phyloP scores from a whole-genome alignment of 2,888 invertebrate genomes.

The Crematogaster levior region DNA sequence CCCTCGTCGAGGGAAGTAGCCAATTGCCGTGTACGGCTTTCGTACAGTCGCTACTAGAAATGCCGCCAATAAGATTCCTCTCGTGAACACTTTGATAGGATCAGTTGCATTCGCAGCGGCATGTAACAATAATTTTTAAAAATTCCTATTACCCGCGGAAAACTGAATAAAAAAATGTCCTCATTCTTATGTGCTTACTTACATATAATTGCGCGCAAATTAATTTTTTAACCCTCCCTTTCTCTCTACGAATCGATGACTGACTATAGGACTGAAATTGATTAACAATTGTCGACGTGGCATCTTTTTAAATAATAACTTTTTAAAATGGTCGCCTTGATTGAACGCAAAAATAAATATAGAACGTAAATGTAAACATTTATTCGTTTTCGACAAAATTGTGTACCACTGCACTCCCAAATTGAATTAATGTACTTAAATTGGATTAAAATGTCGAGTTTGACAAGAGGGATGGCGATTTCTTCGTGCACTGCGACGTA shows the following conservation, averaged over 20 bases:
- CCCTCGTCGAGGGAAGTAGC: slow-evolving; percentile 84
- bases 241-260: not conserved
- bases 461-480: slow-evolving; percentile 42
- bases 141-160: not conserved
- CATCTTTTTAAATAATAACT: not conserved
- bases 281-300: not conserved
- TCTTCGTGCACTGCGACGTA: slow-evolving; percentile 27
- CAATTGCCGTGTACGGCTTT: slow-evolving; percentile 82
- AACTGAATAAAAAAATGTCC: not conserved
- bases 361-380: not conserved
- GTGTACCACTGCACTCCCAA: not conserved
- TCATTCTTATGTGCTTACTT: too few relatives aligned
- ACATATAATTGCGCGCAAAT: not conserved
- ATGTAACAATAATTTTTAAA: not conserved
- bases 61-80: slow-evolving; percentile 69
- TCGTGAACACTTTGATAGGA: slow-evolving; percentile 22
- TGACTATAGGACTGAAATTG: not conserved
- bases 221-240: not conserved
- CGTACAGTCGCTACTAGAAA: slow-evolving; percentile 83
- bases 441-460: slow-evolving; percentile 6
- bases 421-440: slow-evolving; percentile 6
- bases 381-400: not conserved
- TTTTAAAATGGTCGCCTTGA: not conserved
- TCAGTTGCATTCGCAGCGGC: not conserved
- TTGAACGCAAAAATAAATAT: not conserved